Conservation (phyloP, 2,113 vertebrate species). For the Ammospiza nelsoni region DNA sequence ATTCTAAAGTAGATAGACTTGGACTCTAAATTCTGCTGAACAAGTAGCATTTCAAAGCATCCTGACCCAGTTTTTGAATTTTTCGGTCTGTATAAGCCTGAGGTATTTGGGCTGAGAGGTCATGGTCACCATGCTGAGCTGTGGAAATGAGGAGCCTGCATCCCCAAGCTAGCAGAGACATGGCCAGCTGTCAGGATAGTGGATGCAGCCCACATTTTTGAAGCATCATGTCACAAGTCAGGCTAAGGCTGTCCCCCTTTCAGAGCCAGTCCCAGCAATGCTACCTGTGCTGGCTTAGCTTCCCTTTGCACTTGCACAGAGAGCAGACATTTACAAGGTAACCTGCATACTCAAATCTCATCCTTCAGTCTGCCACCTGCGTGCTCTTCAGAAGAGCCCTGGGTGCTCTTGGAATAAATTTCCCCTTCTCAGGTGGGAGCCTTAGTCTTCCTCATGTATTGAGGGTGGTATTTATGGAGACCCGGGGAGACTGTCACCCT, state of each 20-base stretch:
- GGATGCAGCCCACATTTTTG: no score
- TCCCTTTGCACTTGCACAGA: not conserved
- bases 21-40: not conserved
- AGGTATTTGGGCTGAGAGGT: not conserved
- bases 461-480: not conserved
- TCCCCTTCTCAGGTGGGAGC: no score
- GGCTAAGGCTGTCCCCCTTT: not conserved
- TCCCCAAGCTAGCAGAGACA: no score
- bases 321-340: not conserved
- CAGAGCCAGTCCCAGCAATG: fast-evolving
- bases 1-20: not conserved
- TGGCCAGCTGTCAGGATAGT: not conserved
- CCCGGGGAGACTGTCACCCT: no score
- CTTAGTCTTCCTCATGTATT: not conserved
- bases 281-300: not conserved
- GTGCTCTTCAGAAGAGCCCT: not conserved
- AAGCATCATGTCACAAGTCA: not conserved
- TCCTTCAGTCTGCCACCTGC: not conserved
- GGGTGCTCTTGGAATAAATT: not conserved
- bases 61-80: not conserved
- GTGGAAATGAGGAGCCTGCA: not conserved
- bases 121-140: not conserved
- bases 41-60: not conserved
- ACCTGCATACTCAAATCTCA: fast-evolving
- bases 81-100: fast-evolving